phyloP scores from a whole-genome alignment of 2,888 invertebrate species.

The Hyppa rectilinea region DNA sequence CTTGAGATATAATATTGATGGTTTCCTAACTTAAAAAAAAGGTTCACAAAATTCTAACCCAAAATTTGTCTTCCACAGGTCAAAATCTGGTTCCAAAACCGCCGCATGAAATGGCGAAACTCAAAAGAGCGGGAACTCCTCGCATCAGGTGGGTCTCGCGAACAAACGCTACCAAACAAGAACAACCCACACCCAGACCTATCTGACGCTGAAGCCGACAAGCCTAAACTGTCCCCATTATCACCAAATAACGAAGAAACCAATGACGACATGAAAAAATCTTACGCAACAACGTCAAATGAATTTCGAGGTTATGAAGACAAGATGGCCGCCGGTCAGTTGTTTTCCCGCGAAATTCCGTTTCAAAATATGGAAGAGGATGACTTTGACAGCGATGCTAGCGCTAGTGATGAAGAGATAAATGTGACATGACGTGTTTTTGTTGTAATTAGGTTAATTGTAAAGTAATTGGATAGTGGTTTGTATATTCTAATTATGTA shows the following conservation, averaged over 20 bases:
- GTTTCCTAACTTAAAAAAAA: no score
- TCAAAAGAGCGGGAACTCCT: conserved; percentile 98
- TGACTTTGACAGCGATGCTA: conserved; percentile 89
- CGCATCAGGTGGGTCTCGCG: conserved; percentile 97
- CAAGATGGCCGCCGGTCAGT: conserved; percentile 78
- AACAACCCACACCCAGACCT: conserved; percentile 99
- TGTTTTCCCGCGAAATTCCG: conserved; percentile 77
- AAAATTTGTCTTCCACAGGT: conserved; percentile 82
- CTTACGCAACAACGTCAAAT: conserved; percentile 78
- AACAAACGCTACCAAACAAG: conserved; percentile 98
- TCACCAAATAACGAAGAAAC: conserved; percentile 87
- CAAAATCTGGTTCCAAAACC: conserved; percentile 97
- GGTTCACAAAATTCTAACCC: background rate
- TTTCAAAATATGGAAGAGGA: conserved; percentile 84
- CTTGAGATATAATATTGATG: no score
- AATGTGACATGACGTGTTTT: conserved; percentile 95
- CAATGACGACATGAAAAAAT: conserved; percentile 78
- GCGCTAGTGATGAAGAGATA: conserved; percentile 95
- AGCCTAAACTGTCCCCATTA: conserved; percentile 92
- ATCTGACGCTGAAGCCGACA: conserved; percentile 96
- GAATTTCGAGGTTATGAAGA: conserved; percentile 79
- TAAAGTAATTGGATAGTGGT: conserved; percentile 49
- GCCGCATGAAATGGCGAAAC: conserved; percentile 99
- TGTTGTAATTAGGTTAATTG: conserved; percentile 58
- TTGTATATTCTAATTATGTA: conserved; percentile 58